A percentile compares a stretch with the other conserved stretches of the same genome.
phyloP scores from a whole-genome alignment of 2,888 invertebrate species.

The Drosophila mercatorum region DNA sequence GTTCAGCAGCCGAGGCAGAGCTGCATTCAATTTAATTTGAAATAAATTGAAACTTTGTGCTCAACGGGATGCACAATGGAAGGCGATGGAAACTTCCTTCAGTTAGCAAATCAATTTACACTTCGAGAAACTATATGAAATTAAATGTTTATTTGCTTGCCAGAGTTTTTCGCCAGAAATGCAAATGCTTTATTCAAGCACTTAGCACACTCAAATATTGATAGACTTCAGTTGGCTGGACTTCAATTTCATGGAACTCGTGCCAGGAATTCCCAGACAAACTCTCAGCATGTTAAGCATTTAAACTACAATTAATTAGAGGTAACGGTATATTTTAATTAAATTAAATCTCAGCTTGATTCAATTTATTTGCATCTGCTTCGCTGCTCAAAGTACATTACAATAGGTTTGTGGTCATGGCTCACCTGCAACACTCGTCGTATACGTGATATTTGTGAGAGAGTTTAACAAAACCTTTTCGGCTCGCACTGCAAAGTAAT shows the following conservation, averaged over 20 bases:
- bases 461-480: slow-evolving; percentile 10
- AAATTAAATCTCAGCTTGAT: slow-evolving; percentile 10
- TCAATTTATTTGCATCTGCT: not conserved
- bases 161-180: not conserved
- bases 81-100: not conserved
- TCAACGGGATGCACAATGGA: not conserved
- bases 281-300: not conserved
- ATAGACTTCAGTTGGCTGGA: not conserved
- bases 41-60: slow-evolving; percentile 2
- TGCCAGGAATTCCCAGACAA: not conserved
- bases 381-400: not conserved
- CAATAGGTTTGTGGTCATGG: not conserved
- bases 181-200: slow-evolving; percentile 6
- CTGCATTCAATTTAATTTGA: slow-evolving; percentile 2
- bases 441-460: slow-evolving; percentile 20
- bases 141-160: not conserved
- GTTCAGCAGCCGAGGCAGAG: not conserved
- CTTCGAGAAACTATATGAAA: not conserved
- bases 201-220: slow-evolving; percentile 5
- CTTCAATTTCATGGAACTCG: not conserved
- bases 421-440: slow-evolving; percentile 35
- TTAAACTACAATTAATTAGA: not conserved
- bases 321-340: not conserved
- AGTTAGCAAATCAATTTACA: slow-evolving; percentile 7
- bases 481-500: slow-evolving; percentile 27